Evolutionary conservation across 2,888 invertebrate genomes (phyloP), one percentile per base, ranked within the genome.

Genomic region (Syrista parreyssii): DNA sequence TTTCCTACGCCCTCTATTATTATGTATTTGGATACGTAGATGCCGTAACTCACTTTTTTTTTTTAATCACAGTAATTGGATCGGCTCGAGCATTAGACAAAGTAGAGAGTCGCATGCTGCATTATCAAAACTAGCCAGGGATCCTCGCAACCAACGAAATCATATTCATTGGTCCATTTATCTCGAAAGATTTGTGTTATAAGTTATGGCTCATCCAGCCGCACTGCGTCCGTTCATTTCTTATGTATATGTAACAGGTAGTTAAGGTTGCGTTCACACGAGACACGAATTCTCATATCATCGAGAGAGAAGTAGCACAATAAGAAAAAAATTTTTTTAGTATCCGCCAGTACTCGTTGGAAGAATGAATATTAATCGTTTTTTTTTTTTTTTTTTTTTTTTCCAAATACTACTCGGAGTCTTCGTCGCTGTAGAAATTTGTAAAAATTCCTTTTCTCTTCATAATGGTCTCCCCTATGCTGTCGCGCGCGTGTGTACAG

Each of bases 81-180:
- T 82, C 82, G 81, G 74, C 73, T 76, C 81, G 82, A 83, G 84
- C 83, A 81, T 81, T 82, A 83, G 81, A 79, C 78, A 79, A 78
- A 80, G 82, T 78, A 79, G 79, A 81, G 76, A 78, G 74, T 74
- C 77, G 71, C 31, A 71, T 33, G 6, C 31, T 71, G 32, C 31
- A 33, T 71, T 71, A 71, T 74, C 75, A 71, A 77, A 69, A 77
- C 74, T 75, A 71, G 32, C 71, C 12, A 71, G 71, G 71, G 75
- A 82, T 82, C 74, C 78, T 75, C 77, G 77, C 73, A 73, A 74
- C 79, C 76, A 75, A 80, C 81, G 80, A 81, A 85, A 82, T 84
- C 80, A 80, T 83, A 83, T 84, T 83, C 85, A 84, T 84, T 83
- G 85, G 79, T 80, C 79, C 81, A 86, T 86, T 82, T 80, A 84